phyloP scores from a whole-genome alignment of 2,888 invertebrate genomes.

The Sarcophaga subvicina region DNA sequence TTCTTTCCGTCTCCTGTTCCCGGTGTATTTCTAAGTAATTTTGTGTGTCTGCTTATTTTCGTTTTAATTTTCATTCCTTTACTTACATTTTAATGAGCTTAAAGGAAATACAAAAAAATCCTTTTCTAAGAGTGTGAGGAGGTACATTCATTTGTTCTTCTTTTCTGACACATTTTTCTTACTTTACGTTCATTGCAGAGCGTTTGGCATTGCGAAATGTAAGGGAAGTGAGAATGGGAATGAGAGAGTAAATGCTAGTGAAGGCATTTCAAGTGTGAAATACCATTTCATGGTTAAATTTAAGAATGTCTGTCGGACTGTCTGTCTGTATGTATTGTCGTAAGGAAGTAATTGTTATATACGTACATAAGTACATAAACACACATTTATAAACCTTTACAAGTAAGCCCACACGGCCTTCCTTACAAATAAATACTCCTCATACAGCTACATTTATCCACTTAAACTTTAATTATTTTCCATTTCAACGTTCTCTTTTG shows the following conservation, averaged over 20 bases:
- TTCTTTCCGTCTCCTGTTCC: not conserved
- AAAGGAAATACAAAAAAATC: conserved; percentile 49
- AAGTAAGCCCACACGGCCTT: too few species aligned
- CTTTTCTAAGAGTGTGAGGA: conserved; percentile 28
- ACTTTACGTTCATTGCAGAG: conserved; percentile 2
- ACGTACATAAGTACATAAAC: too few species aligned
- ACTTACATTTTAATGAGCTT: conserved; percentile 45
- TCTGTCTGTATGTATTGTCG: too few species aligned
- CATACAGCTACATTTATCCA: too few species aligned
- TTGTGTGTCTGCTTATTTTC: not conserved
- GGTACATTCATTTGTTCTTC: too few species aligned
- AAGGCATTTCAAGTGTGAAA: conserved; percentile 42
- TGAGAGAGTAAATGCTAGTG: too few species aligned
- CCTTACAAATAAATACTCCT: too few species aligned
- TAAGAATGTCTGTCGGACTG: not conserved
- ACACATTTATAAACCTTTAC: too few species aligned
- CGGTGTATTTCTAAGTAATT: not conserved
- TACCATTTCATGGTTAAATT: conserved; percentile 33
- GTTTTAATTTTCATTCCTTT: conserved; percentile 15
- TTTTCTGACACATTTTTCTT: not conserved
- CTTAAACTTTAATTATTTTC: too few species aligned
- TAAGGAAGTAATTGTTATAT: too few species aligned
- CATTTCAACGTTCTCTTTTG: not conserved
- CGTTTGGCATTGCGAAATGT: conserved; percentile 33
- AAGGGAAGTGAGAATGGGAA: not conserved